phyloP scores from a whole-genome alignment of 2,113 vertebrate genomes.

The Peromyscus polionotus region DNA sequence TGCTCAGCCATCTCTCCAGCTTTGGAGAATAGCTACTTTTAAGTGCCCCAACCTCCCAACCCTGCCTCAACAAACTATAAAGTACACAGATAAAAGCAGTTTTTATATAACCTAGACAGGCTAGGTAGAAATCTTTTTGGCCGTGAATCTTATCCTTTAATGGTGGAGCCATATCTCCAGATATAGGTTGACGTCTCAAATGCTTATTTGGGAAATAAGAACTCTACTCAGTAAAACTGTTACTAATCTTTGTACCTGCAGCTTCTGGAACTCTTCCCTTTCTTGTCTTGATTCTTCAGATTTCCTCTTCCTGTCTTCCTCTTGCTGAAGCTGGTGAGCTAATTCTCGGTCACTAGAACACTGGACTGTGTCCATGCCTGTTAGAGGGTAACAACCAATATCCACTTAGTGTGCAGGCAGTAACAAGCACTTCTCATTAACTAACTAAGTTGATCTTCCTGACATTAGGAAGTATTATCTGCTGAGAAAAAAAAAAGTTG shows the following conservation, averaged over 20 bases:
- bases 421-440: conserved; percentile 14
- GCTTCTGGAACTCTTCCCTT: conserved; percentile 92
- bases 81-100: neutral
- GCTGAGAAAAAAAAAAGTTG: conserved; percentile 30
- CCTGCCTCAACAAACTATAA: neutral
- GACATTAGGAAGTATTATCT: neutral
- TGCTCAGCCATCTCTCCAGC: neutral
- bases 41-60: neutral
- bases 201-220: conserved; percentile 41
- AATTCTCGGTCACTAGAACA: conserved; percentile 88
- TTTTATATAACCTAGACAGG: neutral
- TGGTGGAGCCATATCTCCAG: neutral
- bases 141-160: neutral
- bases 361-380: conserved; percentile 75
- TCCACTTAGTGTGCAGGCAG: neutral
- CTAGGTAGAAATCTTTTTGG: neutral
- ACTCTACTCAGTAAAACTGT: conserved; percentile 21
- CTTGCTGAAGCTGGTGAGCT: conserved; percentile 91
- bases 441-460: neutral
- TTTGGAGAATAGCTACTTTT: neutral
- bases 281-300: conserved; percentile 88
- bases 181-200: neutral
- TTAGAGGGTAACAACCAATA: neutral
- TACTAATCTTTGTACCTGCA: conserved; percentile 89
- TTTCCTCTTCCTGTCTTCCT: conserved; percentile 89